Evolutionary conservation across 2,113 vertebrate species (phyloP), one percentile per base, ranked within the genome.

Genomic region (Chloropsis cyanopogon): DNA sequence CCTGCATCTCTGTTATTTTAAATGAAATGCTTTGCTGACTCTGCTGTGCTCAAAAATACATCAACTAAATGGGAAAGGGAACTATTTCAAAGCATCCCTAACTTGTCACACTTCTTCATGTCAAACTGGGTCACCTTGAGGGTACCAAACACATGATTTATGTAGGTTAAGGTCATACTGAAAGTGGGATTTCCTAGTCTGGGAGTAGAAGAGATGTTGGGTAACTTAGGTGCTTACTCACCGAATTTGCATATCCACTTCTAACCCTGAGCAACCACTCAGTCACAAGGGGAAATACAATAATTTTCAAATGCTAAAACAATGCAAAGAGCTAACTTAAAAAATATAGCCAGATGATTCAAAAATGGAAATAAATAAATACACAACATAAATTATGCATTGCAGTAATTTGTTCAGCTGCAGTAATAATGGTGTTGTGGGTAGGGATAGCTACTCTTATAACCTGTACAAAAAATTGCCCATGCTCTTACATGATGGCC

Each of bases 301-400:
- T 95, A 59, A 91, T 25, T 94, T 78, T 19, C 35, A 95, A 92
- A 75, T 64, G n/a, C 17, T 64, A 53, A 86, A 96, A 82, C 28
- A 92, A 69, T 87, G 20, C n/a, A 75, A 81, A 78, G 25, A 78
- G 6, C 25, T 81, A 90, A 65, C 28, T 53, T 35, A 17, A 92
- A 82, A 89, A 60, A 15, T 66, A 54, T 39, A 65, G 15, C 49
- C 76, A 78, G n/a, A 60, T 68, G 49, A 61, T 52, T 92, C 49
- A 82, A n/a, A 69, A 82, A 79, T 53, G 53, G 49, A 86, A 93
- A 57, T 49, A 87, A 88, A 86, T 70, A 95, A 93, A 73, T 59
- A 33, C 5, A 35, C 28, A 75, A 33, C 7, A 71, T 87, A 91
- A 95, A 95, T 85, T 82, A 93, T 76, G 57, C 31, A 66, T 83